Evolutionary conservation across 1,140 invertebrate genomes (phyloP).

Genomic region (Sminthurides bifidus): DNA sequence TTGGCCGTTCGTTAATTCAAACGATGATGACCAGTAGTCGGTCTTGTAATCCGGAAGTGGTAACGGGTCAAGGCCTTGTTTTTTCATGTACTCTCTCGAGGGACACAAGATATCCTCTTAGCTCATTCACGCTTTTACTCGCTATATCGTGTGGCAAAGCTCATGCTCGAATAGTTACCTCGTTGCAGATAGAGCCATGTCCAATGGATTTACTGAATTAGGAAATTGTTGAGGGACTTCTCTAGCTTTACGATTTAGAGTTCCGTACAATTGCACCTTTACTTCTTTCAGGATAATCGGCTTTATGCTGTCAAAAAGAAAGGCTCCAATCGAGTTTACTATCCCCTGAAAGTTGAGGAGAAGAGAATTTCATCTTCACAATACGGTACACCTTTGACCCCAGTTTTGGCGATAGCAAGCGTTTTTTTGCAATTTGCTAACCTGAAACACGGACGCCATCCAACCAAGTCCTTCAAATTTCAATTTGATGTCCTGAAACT

Average conservation of each 20-base stretch:
- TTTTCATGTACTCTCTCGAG: constrained; percentile 39
- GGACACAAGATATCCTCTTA: neutral
- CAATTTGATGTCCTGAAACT: constrained; percentile 60
- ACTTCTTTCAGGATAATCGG: constrained; percentile 65
- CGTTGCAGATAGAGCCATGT: constrained; percentile 61
- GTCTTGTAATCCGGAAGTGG: constrained; percentile 41
- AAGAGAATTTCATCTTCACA: constrained; percentile 1
- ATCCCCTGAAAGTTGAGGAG: constrained; percentile 38
- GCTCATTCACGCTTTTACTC: neutral
- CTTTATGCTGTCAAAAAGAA: constrained; percentile 72
- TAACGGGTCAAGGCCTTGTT: constrained; percentile 58
- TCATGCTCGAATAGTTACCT: too few relatives aligned
- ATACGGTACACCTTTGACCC: neutral
- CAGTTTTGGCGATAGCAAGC: neutral
- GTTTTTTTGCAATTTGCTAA: neutral
- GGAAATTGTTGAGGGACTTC: constrained; percentile 58
- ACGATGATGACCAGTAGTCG: constrained; percentile 16
- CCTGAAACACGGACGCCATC: constrained; percentile 16
- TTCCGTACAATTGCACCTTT: constrained; percentile 47
- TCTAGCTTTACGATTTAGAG: constrained; percentile 31
- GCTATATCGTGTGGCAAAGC: neutral
- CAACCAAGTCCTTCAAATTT: constrained; percentile 59
- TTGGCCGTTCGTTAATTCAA: constrained; percentile 52
- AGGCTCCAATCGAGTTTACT: constrained; percentile 63
- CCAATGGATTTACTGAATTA: constrained; percentile 71